These are phyloP conservation scores for Zosterops japonicus DNA, from an alignment of 2,113 vertebrate genomes.

Conservation along the genomic window DNA sequence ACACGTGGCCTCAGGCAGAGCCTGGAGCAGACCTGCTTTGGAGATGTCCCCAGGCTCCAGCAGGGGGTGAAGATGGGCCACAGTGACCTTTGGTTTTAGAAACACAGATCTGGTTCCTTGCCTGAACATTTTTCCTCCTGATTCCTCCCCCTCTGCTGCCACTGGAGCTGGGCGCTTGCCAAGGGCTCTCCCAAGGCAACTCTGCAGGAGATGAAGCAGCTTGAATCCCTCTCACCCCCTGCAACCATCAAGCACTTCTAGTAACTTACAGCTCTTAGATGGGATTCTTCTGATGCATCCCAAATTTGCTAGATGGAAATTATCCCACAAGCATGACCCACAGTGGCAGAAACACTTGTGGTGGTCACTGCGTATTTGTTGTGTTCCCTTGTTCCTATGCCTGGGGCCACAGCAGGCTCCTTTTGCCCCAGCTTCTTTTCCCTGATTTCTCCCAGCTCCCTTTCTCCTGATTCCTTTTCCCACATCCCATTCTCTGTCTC, in stretches of 20 bases:
- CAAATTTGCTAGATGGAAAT: not conserved
- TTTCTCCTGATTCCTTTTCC: not conserved
- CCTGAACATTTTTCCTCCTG: not conserved
- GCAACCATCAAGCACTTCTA: not conserved
- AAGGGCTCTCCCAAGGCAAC: not conserved
- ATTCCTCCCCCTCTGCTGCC: not conserved
- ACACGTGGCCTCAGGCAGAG: not conserved
- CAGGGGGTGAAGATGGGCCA: not conserved
- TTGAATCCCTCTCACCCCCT: not conserved
- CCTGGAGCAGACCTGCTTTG: not conserved
- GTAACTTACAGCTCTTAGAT: not conserved
- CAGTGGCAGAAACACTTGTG: fast-evolving
- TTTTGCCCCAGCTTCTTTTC: not conserved
- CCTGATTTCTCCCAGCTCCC: not conserved
- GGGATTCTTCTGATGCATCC: not conserved
- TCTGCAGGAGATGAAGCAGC: not conserved
- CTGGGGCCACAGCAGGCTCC: not conserved
- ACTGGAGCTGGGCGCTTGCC: fast-evolving
- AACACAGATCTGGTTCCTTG: not conserved
- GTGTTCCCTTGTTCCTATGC: not conserved
- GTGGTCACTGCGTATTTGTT: not conserved
- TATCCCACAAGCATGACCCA: fast-evolving
- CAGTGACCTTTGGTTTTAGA: not conserved
- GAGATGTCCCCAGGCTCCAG: not conserved
- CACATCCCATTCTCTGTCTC: not conserved